Percentiles rank a stretch among this genome's conserved stretches.
Conservation (phyloP, 2,113 vertebrate genomes). For the Peromyscus polionotus region DNA sequence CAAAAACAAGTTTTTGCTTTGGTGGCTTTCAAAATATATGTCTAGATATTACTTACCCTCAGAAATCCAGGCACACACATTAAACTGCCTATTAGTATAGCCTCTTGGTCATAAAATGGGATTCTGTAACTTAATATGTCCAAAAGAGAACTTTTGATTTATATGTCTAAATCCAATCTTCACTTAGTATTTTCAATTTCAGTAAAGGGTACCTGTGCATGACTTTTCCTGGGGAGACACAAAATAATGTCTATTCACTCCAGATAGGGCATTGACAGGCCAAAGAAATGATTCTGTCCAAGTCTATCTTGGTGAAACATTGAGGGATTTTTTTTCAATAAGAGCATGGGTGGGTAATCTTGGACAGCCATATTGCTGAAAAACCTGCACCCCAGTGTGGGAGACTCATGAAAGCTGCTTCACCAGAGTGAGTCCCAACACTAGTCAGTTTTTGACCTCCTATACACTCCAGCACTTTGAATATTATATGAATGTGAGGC, state of each 20-base stretch:
- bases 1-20: conserved; percentile 9
- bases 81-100: conserved; percentile 10
- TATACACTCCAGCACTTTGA: not conserved
- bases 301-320: not conserved
- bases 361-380: not conserved
- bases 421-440: not conserved
- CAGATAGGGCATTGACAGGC: not conserved
- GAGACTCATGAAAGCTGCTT: not conserved
- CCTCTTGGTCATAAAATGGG: conserved; percentile 3
- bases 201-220: conserved; percentile 10
- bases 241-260: not conserved
- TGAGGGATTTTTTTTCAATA: not conserved
- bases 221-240: conserved; percentile 3
- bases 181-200: conserved; percentile 21
- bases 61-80: conserved; percentile 13
- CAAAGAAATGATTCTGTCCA: not conserved
- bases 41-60: not conserved
- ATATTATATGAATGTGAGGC: not conserved
- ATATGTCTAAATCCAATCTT: conserved; percentile 23
- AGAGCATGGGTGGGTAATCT: not conserved
- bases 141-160: conserved; percentile 44
- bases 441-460: not conserved
- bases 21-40: conserved; percentile 42
- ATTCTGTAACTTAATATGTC: conserved; percentile 27
- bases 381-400: not conserved